Percentiles rank a stretch among this genome's conserved stretches.
phyloP scores from a whole-genome alignment of 1,140 invertebrate genomes.

The Lerema accius region DNA sequence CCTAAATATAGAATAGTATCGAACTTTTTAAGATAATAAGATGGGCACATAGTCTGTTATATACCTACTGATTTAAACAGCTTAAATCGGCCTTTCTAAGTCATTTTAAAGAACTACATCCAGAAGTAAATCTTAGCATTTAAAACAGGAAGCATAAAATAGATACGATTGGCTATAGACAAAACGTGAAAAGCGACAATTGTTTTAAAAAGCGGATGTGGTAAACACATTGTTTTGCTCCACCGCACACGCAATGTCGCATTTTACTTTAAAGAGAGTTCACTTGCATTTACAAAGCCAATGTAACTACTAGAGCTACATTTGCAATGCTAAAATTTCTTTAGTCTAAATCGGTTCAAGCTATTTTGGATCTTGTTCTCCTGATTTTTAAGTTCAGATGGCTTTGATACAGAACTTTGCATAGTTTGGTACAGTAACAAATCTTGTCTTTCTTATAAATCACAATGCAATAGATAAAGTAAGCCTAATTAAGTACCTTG shows the following conservation, averaged over 20 bases:
- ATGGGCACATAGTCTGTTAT: no score
- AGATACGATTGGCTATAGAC: not conserved
- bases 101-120: no score
- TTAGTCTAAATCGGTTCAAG: not conserved
- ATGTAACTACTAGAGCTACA: not conserved
- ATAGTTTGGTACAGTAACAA: no score
- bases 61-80: no score
- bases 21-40: no score
- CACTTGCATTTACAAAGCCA: constrained; percentile 2
- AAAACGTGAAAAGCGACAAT: constrained; percentile 12
- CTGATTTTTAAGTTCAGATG: constrained; percentile 1
- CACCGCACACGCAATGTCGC: constrained; percentile 4
- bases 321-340: constrained; percentile 8
- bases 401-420: not conserved
- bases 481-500: no score
- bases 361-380: not conserved
- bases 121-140: no score
- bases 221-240: constrained; percentile 17
- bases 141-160: no score
- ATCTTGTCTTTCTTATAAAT: no score
- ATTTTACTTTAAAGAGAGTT: constrained; percentile 19
- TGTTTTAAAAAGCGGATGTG: constrained; percentile 10
- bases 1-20: no score
- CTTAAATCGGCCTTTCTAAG: no score
- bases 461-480: no score